phyloP scores from a whole-genome alignment of 30 jellyfish, hydroid and myxozoan species.

The Chironex yamaguchii region DNA sequence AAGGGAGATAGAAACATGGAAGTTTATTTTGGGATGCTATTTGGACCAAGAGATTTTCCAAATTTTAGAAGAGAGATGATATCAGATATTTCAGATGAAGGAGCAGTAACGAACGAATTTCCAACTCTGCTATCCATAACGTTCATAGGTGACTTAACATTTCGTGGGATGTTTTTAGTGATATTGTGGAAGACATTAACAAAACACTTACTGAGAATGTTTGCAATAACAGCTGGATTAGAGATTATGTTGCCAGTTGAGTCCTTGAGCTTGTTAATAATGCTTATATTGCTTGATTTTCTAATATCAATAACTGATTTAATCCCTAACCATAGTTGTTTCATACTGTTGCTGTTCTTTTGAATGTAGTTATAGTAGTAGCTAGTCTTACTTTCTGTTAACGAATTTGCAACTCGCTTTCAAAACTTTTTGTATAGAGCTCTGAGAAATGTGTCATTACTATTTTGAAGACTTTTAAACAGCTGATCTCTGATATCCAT shows the following conservation, averaged over 20 bases:
- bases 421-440: slow-evolving; percentile 39
- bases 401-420: slow-evolving; percentile 26
- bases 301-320: no score
- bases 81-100: no score
- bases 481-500: slow-evolving; percentile 30
- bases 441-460: neutral
- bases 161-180: neutral
- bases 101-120: neutral
- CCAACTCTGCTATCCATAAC: neutral
- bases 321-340: no score
- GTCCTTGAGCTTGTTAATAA: no score
- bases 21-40: slow-evolving; percentile 23
- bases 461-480: slow-evolving; percentile 18
- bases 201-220: neutral
- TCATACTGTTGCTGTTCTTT: no score
- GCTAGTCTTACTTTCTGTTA: no score
- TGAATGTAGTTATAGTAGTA: no score
- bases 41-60: slow-evolving; percentile 33
- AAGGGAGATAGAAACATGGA: neutral
- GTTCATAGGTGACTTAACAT: no score
- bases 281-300: no score
- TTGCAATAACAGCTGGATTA: neutral
- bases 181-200: neutral
- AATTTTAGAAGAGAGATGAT: neutral
- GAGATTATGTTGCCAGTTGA: no score